phyloP scores from a whole-genome alignment of 2,888 invertebrate genomes.

The Parnassius apollo region DNA sequence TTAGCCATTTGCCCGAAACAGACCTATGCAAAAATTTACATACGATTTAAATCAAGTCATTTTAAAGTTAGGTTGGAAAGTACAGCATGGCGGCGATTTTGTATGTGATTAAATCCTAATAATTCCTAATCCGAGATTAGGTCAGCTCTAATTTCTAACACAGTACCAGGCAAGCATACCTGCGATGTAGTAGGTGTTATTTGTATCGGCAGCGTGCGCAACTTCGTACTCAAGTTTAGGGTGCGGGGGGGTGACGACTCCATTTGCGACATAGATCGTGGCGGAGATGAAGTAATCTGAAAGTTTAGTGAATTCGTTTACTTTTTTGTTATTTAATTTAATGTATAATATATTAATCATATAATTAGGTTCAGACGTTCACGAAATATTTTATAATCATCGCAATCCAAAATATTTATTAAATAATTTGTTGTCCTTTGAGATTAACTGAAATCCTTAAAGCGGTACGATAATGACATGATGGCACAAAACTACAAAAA shows the following conservation, averaged over 20 bases:
- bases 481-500: too few species aligned
- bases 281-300: constrained; percentile 67
- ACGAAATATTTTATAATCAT: too few species aligned
- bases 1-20: too few species aligned
- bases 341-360: background rate
- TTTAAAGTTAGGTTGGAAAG: too few species aligned
- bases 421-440: too few species aligned
- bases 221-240: constrained; percentile 70
- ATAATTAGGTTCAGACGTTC: background rate
- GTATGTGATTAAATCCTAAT: constrained; percentile 23
- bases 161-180: constrained; percentile 70
- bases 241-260: constrained; percentile 58
- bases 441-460: too few species aligned
- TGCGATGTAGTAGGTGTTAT: constrained; percentile 72
- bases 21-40: too few species aligned
- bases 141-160: constrained; percentile 62
- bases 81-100: constrained; percentile 17
- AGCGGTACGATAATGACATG: too few species aligned
- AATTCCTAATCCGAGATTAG: constrained; percentile 39
- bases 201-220: constrained; percentile 71
- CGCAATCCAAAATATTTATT: too few species aligned
- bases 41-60: too few species aligned
- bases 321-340: too few species aligned
- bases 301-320: constrained; percentile 27
- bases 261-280: constrained; percentile 50